phyloP scores from a whole-genome alignment of 2,888 invertebrate genomes.

The Anodontia alba region DNA sequence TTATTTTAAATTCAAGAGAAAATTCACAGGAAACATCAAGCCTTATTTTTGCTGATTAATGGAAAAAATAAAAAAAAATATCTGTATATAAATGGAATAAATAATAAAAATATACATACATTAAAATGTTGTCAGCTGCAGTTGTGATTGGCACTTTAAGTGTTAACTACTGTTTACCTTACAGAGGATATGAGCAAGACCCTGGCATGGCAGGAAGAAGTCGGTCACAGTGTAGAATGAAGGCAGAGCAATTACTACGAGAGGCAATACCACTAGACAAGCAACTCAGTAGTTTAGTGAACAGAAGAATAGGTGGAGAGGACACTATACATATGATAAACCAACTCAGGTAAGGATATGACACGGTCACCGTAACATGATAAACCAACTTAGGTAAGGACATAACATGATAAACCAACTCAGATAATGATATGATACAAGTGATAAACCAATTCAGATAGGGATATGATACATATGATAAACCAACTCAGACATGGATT shows the following conservation, averaged over 20 bases:
- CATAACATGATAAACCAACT: too few relatives aligned
- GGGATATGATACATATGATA: conserved; percentile 68
- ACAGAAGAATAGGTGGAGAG: conserved; percentile 75
- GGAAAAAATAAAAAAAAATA: too few relatives aligned
- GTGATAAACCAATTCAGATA: too few relatives aligned
- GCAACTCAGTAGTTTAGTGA: conserved; percentile 77
- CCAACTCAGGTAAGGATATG: conserved; percentile 57
- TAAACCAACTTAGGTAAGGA: background rate
- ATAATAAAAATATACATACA: too few relatives aligned
- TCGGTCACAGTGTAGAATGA: conserved; percentile 72
- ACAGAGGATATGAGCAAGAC: conserved; percentile 65
- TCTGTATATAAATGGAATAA: too few relatives aligned
- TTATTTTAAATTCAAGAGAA: too few relatives aligned
- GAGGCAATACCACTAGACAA: conserved; percentile 78
- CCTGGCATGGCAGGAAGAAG: conserved; percentile 65
- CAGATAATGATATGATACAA: background rate
- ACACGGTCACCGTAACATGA: too few relatives aligned
- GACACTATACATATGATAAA: conserved; percentile 67
- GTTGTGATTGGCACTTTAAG: too few relatives aligned
- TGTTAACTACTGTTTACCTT: background rate
- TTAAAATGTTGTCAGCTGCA: too few relatives aligned
- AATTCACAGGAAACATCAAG: too few relatives aligned
- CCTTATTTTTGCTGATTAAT: too few relatives aligned
- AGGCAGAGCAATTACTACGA: conserved; percentile 77
- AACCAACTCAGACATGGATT: conserved; percentile 59